A percentile compares a stretch with the other conserved stretches of the same genome.
Evolutionary conservation across 2,888 invertebrate species (phyloP).

Genomic region (Apodemia duryi): DNA sequence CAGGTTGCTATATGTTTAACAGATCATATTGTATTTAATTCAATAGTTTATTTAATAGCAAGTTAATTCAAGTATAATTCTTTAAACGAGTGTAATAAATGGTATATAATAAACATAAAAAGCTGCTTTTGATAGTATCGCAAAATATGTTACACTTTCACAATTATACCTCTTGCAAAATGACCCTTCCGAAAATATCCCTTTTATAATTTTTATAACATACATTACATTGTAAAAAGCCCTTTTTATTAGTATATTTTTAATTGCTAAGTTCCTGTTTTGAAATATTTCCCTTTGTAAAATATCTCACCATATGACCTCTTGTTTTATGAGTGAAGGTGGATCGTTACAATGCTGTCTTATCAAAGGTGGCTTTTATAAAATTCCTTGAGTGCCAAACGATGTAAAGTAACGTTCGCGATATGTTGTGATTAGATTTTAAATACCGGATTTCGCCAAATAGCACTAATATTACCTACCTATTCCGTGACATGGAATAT

Average conservation of each 20-base stretch:
- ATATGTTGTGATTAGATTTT: not conserved
- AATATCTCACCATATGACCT: too few species aligned
- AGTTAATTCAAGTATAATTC: not conserved
- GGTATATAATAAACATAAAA: not conserved
- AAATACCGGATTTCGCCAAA: not conserved
- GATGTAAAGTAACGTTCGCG: conserved; percentile 1
- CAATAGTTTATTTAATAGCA: not conserved
- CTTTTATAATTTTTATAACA: too few species aligned
- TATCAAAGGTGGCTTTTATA: not conserved
- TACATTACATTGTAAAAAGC: too few species aligned
- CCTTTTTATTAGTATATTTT: too few species aligned
- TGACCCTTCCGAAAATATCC: too few species aligned
- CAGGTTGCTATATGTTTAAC: conserved; percentile 49
- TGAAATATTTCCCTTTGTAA: too few species aligned
- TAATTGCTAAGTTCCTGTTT: too few species aligned
- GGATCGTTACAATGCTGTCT: not conserved
- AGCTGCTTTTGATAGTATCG: not conserved
- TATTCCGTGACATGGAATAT: not conserved
- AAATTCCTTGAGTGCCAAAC: not conserved
- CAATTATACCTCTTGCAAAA: too few species aligned
- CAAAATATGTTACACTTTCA: not conserved
- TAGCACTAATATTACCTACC: not conserved
- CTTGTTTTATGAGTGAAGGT: too few species aligned
- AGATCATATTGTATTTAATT: conserved; percentile 14
- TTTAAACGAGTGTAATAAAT: not conserved